These are phyloP conservation scores for Ormyrus pomaceus DNA, from an alignment of 2,888 invertebrate genomes.

Conservation along the genomic window DNA sequence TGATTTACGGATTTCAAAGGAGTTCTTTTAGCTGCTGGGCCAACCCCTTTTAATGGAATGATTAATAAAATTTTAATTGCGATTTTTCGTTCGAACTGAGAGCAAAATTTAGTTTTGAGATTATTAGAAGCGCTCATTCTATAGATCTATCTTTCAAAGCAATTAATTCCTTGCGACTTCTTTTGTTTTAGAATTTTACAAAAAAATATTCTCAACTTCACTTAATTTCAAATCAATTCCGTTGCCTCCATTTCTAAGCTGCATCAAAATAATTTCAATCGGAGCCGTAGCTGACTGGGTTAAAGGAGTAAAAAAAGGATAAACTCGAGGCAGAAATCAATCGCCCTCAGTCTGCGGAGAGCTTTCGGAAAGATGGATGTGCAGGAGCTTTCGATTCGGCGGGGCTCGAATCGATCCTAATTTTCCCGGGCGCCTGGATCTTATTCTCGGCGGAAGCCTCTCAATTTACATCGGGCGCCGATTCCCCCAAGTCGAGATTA, in stretches of 20 bases:
- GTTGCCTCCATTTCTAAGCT: neutral
- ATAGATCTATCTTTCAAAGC: too few relatives aligned
- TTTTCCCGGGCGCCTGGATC: slow-evolving; percentile 33
- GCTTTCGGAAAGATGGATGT: slow-evolving; percentile 33
- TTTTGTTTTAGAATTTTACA: too few relatives aligned
- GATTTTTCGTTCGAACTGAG: too few relatives aligned
- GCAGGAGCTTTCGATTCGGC: slow-evolving; percentile 17
- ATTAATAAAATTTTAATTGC: too few relatives aligned
- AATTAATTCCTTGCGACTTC: too few relatives aligned
- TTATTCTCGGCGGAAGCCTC: slow-evolving; percentile 45
- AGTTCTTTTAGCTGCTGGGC: too few relatives aligned
- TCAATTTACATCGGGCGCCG: slow-evolving; percentile 40
- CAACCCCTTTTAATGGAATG: too few relatives aligned
- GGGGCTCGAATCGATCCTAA: slow-evolving; percentile 49
- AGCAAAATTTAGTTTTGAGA: too few relatives aligned
- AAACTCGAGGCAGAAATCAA: slow-evolving; percentile 24
- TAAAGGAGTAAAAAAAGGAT: neutral
- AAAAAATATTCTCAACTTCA: too few relatives aligned
- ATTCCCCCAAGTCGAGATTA: slow-evolving; percentile 31
- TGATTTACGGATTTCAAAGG: slow-evolving; percentile 21
- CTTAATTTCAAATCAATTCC: too few relatives aligned
- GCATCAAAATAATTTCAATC: neutral
- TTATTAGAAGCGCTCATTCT: too few relatives aligned
- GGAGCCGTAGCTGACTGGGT: neutral
- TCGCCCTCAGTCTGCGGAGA: neutral